A percentile compares a stretch with the other conserved stretches of the same genome.
These are phyloP conservation scores for Sphaerophoria rueppellii DNA, from an alignment of 2,888 invertebrate species.

Conservation along the genomic window DNA sequence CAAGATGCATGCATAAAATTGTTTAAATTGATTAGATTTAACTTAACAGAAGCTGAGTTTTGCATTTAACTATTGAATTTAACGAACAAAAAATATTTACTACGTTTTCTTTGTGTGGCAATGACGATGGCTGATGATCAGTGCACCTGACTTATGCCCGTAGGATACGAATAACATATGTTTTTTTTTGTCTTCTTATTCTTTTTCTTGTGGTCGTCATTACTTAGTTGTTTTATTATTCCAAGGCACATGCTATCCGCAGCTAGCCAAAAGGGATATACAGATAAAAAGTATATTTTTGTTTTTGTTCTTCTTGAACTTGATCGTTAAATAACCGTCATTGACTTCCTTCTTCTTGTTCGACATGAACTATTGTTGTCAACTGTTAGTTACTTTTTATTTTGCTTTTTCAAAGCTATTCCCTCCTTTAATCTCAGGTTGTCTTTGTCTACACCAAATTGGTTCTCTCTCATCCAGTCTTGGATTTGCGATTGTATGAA, in stretches of 20 bases:
- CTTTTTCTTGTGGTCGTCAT: constrained; percentile 36
- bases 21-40: constrained; percentile 58
- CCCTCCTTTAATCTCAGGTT: constrained; percentile 58
- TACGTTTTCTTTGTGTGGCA: constrained; percentile 4
- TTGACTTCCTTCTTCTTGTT: constrained; percentile 67
- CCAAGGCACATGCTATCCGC: constrained; percentile 57
- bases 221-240: constrained; percentile 36
- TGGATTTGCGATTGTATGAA: constrained; percentile 27
- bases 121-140: constrained; percentile 10
- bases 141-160: constrained; percentile 40
- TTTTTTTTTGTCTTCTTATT: constrained; percentile 7
- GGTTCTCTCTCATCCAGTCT: constrained; percentile 5
- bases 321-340: constrained; percentile 73
- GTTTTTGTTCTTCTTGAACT: constrained; percentile 56
- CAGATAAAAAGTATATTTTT: background rate
- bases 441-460: constrained; percentile 33
- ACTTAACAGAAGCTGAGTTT: constrained; percentile 53
- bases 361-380: constrained; percentile 46
- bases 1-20: constrained; percentile 6
- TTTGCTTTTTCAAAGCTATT: constrained; percentile 44
- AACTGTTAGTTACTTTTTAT: background rate
- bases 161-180: constrained; percentile 58
- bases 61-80: constrained; percentile 52
- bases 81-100: constrained; percentile 66
- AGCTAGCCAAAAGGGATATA: constrained; percentile 6